Conservation (phyloP, 2,113 vertebrate species). For the Saguinus midas region DNA sequence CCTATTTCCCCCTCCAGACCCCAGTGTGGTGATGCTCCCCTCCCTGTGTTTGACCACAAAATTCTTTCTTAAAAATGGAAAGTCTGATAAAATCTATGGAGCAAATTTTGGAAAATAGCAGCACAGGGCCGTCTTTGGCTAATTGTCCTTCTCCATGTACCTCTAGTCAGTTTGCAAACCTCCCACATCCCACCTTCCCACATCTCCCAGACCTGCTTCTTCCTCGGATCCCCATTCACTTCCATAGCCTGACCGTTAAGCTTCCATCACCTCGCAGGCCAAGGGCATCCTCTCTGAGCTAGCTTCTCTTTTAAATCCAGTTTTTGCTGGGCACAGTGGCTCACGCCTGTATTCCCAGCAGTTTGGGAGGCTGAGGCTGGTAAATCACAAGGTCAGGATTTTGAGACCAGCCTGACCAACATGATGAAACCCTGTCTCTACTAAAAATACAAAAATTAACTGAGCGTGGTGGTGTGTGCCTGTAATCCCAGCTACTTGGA, state of each 20-base stretch:
- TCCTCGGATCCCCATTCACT: neutral
- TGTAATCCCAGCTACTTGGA: no score
- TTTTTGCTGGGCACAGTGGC: neutral
- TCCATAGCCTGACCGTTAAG: neutral
- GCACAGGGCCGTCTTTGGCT: neutral
- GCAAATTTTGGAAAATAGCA: neutral
- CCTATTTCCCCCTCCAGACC: no score
- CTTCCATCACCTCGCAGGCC: neutral
- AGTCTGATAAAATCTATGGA: neutral
- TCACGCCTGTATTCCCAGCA: no score
- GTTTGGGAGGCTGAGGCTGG: no score
- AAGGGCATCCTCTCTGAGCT: neutral
- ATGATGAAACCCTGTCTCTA: no score
- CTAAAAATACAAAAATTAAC: no score
- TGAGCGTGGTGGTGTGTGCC: no score
- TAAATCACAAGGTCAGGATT: no score
- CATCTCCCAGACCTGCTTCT: neutral
- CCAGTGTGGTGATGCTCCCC: no score
- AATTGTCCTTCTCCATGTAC: neutral
- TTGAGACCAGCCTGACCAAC: no score
- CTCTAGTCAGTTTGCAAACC: neutral
- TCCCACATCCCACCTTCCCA: neutral
- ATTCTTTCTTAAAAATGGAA: neutral
- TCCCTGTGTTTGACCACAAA: neutral
- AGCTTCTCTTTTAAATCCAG: neutral